phyloP scores from a whole-genome alignment of 2,888 invertebrate genomes.

The Candidula unifasciata region DNA sequence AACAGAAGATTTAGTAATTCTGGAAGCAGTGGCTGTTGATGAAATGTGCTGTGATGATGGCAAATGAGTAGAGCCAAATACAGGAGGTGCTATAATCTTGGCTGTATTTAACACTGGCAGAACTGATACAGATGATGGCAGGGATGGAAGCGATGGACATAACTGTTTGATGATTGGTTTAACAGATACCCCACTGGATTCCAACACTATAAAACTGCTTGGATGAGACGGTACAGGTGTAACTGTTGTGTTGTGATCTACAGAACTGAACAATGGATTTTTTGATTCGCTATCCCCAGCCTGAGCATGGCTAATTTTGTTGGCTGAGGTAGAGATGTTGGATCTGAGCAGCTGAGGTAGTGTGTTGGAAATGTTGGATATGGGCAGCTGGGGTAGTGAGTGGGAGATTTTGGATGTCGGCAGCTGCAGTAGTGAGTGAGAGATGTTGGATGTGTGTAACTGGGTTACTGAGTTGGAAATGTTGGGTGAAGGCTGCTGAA shows the following conservation, averaged over 20 bases:
- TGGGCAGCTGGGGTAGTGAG: too few species aligned
- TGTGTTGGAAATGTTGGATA: too few species aligned
- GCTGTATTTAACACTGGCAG: background rate
- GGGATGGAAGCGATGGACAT: background rate
- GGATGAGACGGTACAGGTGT: background rate
- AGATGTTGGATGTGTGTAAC: too few species aligned
- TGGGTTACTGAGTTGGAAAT: too few species aligned
- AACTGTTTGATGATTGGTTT: constrained; percentile 10
- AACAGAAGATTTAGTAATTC: background rate
- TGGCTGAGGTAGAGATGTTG: background rate
- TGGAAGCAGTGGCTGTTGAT: background rate
- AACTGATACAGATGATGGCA: background rate
- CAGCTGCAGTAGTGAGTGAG: too few species aligned
- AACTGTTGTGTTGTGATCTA: background rate
- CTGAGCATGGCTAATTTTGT: too few species aligned
- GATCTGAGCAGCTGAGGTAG: too few species aligned
- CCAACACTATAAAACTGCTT: background rate
- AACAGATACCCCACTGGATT: background rate
- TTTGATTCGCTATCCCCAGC: background rate
- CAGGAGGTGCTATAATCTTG: background rate
- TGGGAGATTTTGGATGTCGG: too few species aligned
- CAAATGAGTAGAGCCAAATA: background rate
- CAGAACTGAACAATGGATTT: background rate
- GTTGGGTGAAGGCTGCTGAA: too few species aligned
- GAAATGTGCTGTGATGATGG: background rate